These are phyloP conservation scores for human DNA, from an alignment of 2,113 vertebrate genomes.

Conservation along the genomic window GRCh38 chr14:86460001-86460500, in stretches of 20 bases:
- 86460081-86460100: background rate
- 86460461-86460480: no score
- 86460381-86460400: no score
- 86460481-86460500: no score
- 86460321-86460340: no score
- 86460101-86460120: background rate
- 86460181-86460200: background rate
- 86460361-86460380: no score
- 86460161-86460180: background rate
- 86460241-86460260: background rate
- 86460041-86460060: background rate
- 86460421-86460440: no score
- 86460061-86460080: background rate
- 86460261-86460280: background rate
- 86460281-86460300: fast-evolving
- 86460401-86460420: no score
- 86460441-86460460: no score
- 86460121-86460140: background rate
- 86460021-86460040: background rate
- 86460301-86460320: no score
- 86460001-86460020: fast-evolving
- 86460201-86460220: background rate
- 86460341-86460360: no score
- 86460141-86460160: background rate
- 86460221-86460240: background rate